These are phyloP conservation scores for Brassicogethes aeneus DNA, from an alignment of 2,888 invertebrate genomes.

Conservation along the genomic window DNA sequence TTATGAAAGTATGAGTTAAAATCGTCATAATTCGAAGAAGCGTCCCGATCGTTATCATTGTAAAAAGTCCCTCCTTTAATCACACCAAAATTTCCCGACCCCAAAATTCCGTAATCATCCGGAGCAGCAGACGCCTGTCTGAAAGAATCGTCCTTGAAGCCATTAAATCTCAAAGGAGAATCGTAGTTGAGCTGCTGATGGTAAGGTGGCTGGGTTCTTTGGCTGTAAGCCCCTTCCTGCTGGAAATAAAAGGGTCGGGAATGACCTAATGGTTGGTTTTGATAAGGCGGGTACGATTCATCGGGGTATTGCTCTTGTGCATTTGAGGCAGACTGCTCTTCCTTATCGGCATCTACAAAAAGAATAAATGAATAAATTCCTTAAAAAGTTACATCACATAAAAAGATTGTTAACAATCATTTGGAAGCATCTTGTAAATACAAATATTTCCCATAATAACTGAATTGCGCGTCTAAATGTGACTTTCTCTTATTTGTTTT, in stretches of 20 bases:
- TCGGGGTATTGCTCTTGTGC: slow-evolving; percentile 9
- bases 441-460: too few species aligned
- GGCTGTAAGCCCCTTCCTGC: slow-evolving; percentile 53
- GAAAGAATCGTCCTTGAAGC: slow-evolving; percentile 27
- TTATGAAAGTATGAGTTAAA: slow-evolving; percentile 56
- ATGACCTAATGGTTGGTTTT: slow-evolving; percentile 53
- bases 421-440: not conserved
- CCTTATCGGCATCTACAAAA: not conserved
- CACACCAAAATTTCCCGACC: slow-evolving; percentile 82
- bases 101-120: slow-evolving; percentile 51
- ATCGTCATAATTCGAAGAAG: slow-evolving; percentile 43
- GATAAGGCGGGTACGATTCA: slow-evolving; percentile 44
- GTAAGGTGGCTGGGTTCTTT: slow-evolving; percentile 42
- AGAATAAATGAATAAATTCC: not conserved
- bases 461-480: too few species aligned
- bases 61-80: slow-evolving; percentile 82
- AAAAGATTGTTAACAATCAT: not conserved
- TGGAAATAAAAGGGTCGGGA: slow-evolving; percentile 52
- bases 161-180: slow-evolving; percentile 34
- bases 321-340: not conserved
- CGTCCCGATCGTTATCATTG: slow-evolving; percentile 57
- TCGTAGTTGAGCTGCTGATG: slow-evolving; percentile 32
- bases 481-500: too few species aligned
- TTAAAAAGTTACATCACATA: not conserved
- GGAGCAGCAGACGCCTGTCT: slow-evolving; percentile 12